Evolutionary conservation across 1,140 invertebrate species (phyloP), one percentile per base, ranked within the genome.

Genomic region (Chymomyza costata): DNA sequence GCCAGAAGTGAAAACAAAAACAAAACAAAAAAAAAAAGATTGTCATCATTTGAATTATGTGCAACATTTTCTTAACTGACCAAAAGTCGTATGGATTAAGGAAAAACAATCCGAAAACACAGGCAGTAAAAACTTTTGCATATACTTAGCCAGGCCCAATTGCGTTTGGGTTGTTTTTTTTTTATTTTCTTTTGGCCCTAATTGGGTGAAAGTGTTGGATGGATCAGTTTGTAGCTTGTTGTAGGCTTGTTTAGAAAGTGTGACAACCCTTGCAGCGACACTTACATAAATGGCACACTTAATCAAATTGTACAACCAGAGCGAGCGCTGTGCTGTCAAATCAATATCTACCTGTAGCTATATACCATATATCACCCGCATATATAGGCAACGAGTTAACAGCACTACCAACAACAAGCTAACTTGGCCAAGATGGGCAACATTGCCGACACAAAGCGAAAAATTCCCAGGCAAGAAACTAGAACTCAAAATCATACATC

Each of bases 1-100:
- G 60, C 58, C 66, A 81, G 74, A 81, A 83, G 69, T 81, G 69
- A 81, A 81, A 83, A 83, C 74, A 74, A 83, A n/a, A n/a, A n/a
- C 66, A 81, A 69, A 81, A 83, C 65, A 74, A 65, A 81, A 81
- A 83, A 83, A 69, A 74, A 83, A 82, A 82, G 76, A 82, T 82
- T 82, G 78, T 80, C 78, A 82, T 78, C 76, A 51, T 6, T 31
- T 47, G 35, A 43, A 32, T 35, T 30, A 25, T 60, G 57, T 51
- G 46, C 53, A 60, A 55, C 50, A 58, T 58, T 41, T 38, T 6
- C 49, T n/a, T n/a, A n/a, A n/a, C n/a, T n/a, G n/a, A n/a, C n/a
- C n/a, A n/a, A n/a, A n/a, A n/a, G n/a, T n/a, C n/a, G n/a, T n/a
- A n/a, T n/a, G n/a, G n/a, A n/a, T n/a, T n/a, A n/a, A n/a, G n/a